Evolutionary conservation across 2,888 invertebrate species (phyloP).

Genomic region (Trachelus stipa): DNA sequence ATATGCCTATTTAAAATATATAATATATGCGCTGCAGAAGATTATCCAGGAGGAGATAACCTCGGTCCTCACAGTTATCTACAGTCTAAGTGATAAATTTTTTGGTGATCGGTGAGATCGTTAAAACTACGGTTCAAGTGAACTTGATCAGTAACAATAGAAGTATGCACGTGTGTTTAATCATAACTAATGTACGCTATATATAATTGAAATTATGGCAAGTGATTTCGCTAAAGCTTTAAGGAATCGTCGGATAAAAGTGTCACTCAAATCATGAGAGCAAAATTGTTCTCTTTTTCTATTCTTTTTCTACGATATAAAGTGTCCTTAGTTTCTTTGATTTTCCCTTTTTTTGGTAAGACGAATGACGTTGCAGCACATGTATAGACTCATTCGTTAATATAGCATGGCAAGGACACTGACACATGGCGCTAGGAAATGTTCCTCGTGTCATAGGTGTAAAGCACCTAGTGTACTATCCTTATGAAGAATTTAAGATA

Average conservation of each 20-base stretch:
- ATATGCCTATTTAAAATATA: neutral
- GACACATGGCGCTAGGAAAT: conserved; percentile 40
- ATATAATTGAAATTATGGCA: conserved; percentile 5
- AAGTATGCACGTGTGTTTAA: neutral
- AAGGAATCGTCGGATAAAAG: neutral
- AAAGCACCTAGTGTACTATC: neutral
- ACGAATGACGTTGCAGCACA: neutral
- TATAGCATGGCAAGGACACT: conserved; percentile 43
- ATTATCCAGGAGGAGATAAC: neutral
- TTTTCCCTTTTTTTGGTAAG: neutral
- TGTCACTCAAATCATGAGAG: neutral
- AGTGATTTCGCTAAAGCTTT: neutral
- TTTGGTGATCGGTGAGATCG: neutral
- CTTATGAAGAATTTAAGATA: neutral
- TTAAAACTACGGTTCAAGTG: neutral
- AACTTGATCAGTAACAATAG: neutral
- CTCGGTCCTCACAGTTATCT: neutral
- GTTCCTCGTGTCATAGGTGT: neutral
- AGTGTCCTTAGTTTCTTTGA: neutral
- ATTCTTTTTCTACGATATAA: neutral
- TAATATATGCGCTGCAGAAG: neutral
- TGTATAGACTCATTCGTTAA: conserved; percentile 27
- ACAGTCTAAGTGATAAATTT: neutral
- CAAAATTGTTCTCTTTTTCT: neutral
- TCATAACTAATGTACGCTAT: neutral